A percentile compares a stretch with the other conserved stretches of the same genome.
Evolutionary conservation across 2,888 invertebrate genomes (phyloP).

Genomic region (Ichneumoninae sp.): DNA sequence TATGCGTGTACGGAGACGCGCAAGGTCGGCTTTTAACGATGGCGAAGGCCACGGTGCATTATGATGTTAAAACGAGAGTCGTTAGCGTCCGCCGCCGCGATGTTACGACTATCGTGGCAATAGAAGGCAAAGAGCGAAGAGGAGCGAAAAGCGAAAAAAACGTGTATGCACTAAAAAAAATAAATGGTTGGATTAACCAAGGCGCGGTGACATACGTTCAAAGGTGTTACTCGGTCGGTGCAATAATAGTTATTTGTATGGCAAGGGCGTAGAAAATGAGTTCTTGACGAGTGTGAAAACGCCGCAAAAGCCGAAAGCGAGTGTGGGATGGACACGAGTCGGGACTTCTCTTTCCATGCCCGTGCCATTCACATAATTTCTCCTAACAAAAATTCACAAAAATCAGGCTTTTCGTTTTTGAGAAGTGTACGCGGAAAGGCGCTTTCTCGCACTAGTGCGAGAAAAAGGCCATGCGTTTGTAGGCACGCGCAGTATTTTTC

Average conservation of each 20-base stretch:
- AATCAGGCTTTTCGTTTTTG: too few relatives aligned
- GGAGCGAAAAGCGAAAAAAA: neutral
- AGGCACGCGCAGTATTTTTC: too few relatives aligned
- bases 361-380: too few relatives aligned
- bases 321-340: too few relatives aligned
- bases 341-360: too few relatives aligned
- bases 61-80: slow-evolving; percentile 64
- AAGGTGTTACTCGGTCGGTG: too few relatives aligned
- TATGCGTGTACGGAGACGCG: slow-evolving; percentile 31
- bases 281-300: too few relatives aligned
- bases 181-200: neutral
- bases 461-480: neutral
- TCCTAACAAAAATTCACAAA: too few relatives aligned
- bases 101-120: slow-evolving; percentile 18
- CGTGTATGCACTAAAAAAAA: neutral
- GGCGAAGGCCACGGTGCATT: slow-evolving; percentile 62
- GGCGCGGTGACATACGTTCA: too few relatives aligned
- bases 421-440: neutral
- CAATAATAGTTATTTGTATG: too few relatives aligned
- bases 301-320: too few relatives aligned
- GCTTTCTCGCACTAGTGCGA: neutral
- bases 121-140: slow-evolving; percentile 11
- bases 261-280: too few relatives aligned
- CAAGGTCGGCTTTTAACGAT: slow-evolving; percentile 61
- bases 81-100: slow-evolving; percentile 41